Conservation (phyloP, 2,113 vertebrate species). For the Aramus guarauna region DNA sequence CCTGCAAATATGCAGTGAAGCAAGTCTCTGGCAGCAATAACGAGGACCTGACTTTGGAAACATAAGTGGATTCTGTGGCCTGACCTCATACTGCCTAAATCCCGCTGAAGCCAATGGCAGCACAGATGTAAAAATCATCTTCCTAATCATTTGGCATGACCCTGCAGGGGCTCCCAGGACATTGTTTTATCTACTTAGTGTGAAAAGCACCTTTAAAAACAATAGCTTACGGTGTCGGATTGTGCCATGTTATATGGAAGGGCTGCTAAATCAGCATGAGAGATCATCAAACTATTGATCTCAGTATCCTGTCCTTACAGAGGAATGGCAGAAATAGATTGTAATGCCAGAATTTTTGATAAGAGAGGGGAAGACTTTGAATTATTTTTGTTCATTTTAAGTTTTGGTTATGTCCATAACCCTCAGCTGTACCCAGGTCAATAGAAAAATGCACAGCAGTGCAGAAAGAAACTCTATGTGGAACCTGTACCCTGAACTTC, state of each 20-base stretch:
- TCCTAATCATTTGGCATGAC: not conserved
- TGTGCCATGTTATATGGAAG: not conserved
- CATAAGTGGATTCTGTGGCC: not conserved
- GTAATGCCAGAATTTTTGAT: not conserved
- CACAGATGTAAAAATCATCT: not conserved
- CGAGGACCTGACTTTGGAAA: not conserved
- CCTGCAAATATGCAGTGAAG: not conserved
- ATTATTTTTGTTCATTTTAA: constrained; percentile 22
- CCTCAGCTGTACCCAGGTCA: not conserved
- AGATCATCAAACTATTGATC: not conserved
- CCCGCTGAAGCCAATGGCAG: not conserved
- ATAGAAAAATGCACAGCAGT: not conserved
- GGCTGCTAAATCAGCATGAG: not conserved
- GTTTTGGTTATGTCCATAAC: constrained; percentile 4
- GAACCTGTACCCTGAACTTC: not conserved
- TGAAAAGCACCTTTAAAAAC: constrained; percentile 1
- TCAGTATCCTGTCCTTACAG: not conserved
- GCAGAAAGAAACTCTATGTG: not conserved
- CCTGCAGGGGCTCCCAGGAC: not conserved
- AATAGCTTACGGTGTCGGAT: not conserved
- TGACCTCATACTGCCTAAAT: not conserved
- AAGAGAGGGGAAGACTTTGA: not conserved
- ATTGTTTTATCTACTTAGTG: not conserved
- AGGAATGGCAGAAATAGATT: not conserved
- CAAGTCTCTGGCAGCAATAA: not conserved